These are phyloP conservation scores for Diphyllodes magnificus DNA, from an alignment of 2,113 vertebrate genomes.

Conservation along the genomic window DNA sequence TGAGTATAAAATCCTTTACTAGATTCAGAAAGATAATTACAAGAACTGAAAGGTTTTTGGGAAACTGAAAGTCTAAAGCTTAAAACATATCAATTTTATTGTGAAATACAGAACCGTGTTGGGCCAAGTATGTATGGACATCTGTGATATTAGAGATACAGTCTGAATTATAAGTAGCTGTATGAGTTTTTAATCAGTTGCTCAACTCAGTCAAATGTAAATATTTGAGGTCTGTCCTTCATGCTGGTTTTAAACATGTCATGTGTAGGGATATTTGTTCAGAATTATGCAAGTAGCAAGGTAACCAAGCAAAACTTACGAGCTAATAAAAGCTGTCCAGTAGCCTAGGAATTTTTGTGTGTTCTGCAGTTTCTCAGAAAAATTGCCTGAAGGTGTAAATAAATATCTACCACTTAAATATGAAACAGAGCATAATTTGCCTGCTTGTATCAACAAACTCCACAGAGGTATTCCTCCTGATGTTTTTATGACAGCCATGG, in stretches of 20 bases:
- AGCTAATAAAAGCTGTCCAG: slow-evolving; percentile 30
- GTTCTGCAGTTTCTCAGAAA: slow-evolving; percentile 7
- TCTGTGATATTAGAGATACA: slow-evolving; percentile 30
- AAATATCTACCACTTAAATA: background rate
- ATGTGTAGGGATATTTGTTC: slow-evolving; percentile 6
- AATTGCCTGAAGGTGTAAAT: background rate
- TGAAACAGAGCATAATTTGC: background rate
- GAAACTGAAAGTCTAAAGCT: background rate
- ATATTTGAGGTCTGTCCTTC: slow-evolving; percentile 50
- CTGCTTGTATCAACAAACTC: background rate
- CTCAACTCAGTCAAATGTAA: slow-evolving; percentile 37
- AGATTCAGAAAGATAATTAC: background rate
- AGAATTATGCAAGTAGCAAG: slow-evolving; percentile 27
- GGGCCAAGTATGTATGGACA: background rate
- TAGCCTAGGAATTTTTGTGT: slow-evolving; percentile 35
- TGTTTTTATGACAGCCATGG: background rate
- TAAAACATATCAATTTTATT: slow-evolving; percentile 17
- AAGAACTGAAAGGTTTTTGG: slow-evolving; percentile 3
- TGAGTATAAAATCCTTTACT: background rate
- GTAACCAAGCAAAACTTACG: slow-evolving; percentile 19
- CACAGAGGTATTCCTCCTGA: background rate
- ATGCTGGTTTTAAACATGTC: slow-evolving; percentile 51
- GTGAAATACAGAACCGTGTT: slow-evolving; percentile 28
- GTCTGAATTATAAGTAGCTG: slow-evolving; percentile 54
- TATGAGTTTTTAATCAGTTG: slow-evolving; percentile 48